Base-by-base conservation (phyloP, 2,888 invertebrate genomes). In the Orthosia gothica region DNA sequence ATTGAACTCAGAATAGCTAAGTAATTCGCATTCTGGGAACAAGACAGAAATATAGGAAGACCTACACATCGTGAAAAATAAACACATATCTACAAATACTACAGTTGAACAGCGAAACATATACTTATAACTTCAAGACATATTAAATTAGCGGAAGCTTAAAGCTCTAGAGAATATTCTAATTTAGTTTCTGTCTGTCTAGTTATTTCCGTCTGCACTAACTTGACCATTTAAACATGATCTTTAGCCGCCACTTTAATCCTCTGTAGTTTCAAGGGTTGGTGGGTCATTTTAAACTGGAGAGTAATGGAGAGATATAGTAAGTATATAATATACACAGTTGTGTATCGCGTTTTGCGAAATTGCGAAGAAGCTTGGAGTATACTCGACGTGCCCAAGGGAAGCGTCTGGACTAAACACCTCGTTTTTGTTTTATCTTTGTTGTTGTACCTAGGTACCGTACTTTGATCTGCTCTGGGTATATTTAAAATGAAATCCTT, bases 371-470 rank as follows among this genome's bases (percentile, higher is more conserved):
- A 94, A 93, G 92, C 92, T 89, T 90, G 83, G 89, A 91, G 84
- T 89, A 86, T 91, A 89, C 89, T 85, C 90, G 86, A 79, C 87
- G 89, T 89, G 91, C 95, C 94, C 95, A 91, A 87, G 95, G 95
- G 95, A 94, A 90, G 87, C 87, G 94, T 94, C 94, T 94, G 94
- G 93, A 91, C 95, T 95, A 93, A 95, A 94, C 95, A 94, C 93
- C 92, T 94, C 93, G 91, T 94, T 87, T 77, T 87, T 85, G 70
- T 87, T 94, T 86, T 85, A 81, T 88, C 88, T 92, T 90, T 92
- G 78, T 76, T 90, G 88, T 91, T 91, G 89, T 89, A 79, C 61
- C 57, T 78, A 84, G 57, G 61, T 76, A 70, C 66, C 89, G 87
- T 92, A 89, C 89, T 92, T 91, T 71, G 79, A 86, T 82, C 81